Evolutionary conservation across 2,888 invertebrate genomes (phyloP).

Genomic region (Cyaniris semiargus): DNA sequence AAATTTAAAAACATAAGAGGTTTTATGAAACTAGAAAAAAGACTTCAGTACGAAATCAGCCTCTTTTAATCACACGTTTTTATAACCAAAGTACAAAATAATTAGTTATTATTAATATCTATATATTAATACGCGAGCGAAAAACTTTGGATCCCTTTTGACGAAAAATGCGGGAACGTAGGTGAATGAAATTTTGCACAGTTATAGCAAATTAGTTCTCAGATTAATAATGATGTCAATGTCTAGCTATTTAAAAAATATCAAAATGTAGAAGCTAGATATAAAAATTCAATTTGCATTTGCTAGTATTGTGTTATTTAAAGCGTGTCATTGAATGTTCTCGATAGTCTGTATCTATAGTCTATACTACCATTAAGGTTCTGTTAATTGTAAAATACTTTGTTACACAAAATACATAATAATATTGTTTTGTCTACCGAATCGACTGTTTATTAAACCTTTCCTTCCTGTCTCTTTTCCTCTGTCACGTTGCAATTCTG

Average conservation of each 20-base stretch:
- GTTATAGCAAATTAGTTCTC: background rate
- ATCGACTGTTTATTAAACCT: background rate
- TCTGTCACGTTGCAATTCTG: no score
- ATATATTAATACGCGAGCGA: no score
- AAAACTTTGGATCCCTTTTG: no score
- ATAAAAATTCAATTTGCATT: background rate
- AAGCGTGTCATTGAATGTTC: background rate
- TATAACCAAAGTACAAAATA: no score
- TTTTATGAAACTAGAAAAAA: no score
- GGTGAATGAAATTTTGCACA: no score
- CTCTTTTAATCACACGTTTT: no score
- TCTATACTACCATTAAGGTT: background rate
- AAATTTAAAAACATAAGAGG: no score
- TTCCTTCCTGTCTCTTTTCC: background rate
- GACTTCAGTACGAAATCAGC: no score
- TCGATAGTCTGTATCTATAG: background rate
- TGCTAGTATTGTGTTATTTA: background rate
- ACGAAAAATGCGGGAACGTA: no score
- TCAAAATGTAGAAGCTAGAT: background rate
- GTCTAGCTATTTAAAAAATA: background rate
- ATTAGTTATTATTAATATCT: no score
- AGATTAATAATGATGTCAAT: background rate
- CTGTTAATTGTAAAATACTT: slow-evolving; percentile 15
- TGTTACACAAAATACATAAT: slow-evolving; percentile 17
- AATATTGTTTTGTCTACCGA: slow-evolving; percentile 10